Evolutionary conservation across 1,140 invertebrate species (phyloP).

Genomic region (Muscidifurax raptorellus): DNA sequence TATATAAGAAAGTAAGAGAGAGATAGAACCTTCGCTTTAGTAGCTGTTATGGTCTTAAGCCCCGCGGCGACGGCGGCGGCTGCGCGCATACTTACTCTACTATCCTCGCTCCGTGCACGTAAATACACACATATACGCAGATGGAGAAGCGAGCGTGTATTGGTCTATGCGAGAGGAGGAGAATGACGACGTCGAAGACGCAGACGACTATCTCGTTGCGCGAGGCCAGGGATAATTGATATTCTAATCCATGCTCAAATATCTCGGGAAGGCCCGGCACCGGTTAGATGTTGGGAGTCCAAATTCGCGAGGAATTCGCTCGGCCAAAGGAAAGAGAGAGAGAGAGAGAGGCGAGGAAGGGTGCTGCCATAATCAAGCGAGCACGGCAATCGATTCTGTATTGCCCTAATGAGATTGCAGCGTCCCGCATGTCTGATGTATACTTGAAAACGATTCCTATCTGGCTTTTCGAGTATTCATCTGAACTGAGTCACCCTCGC

Average conservation of each 20-base stretch:
- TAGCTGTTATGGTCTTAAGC: slow-evolving; percentile 74
- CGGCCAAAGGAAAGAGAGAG: neutral
- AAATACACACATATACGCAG: neutral
- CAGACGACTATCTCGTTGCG: neutral
- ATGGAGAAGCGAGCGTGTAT: neutral
- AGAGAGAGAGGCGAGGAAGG: neutral
- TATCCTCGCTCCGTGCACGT: neutral
- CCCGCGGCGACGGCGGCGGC: slow-evolving; percentile 50
- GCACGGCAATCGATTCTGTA: slow-evolving; percentile 40
- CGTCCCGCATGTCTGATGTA: too few species aligned
- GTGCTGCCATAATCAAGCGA: neutral
- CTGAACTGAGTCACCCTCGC: too few species aligned
- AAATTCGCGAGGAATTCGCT: slow-evolving; percentile 14
- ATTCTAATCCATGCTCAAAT: slow-evolving; percentile 65
- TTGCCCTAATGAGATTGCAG: slow-evolving; percentile 45
- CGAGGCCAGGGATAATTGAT: slow-evolving; percentile 68
- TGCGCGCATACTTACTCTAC: neutral
- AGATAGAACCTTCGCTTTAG: slow-evolving; percentile 67
- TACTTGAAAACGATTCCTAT: too few species aligned
- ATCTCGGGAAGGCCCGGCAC: neutral
- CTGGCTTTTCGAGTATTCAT: too few species aligned
- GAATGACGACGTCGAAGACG: too few species aligned
- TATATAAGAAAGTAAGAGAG: slow-evolving; percentile 59
- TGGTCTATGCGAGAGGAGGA: neutral
- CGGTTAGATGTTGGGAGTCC: slow-evolving; percentile 27